Evolutionary conservation across 2,113 vertebrate species (phyloP).

Genomic region (Collichthys lucidus): DNA sequence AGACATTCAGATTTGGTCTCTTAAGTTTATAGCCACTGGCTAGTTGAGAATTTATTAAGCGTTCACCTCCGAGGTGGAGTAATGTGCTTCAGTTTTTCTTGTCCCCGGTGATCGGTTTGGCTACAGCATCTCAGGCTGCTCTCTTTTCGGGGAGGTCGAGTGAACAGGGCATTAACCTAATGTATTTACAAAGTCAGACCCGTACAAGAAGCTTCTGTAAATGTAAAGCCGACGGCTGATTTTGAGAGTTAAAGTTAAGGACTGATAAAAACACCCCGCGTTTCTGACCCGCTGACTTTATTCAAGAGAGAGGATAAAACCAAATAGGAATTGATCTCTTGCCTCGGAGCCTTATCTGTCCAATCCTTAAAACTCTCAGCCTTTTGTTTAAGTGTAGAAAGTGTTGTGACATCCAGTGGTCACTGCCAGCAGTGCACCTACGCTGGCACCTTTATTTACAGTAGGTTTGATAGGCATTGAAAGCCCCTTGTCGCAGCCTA

Average conservation of each 20-base stretch:
- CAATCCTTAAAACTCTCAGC: neutral
- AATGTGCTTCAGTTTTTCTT: neutral
- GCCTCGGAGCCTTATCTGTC: neutral
- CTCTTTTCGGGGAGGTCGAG: neutral
- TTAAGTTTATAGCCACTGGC: neutral
- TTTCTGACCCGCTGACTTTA: neutral
- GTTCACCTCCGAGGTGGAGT: neutral
- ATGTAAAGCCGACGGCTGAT: neutral
- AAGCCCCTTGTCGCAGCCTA: neutral
- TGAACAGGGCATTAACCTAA: neutral
- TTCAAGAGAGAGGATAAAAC: neutral
- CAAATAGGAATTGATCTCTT: neutral
- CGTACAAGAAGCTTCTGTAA: neutral
- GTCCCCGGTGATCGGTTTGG: no score
- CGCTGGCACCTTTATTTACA: conserved; percentile 4
- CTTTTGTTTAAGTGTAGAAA: neutral
- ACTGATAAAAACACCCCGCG: neutral
- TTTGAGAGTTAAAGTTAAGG: neutral
- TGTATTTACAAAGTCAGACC: neutral
- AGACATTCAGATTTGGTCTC: neutral
- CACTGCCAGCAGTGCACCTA: neutral
- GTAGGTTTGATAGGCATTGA: conserved; percentile 6
- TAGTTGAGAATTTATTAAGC: neutral
- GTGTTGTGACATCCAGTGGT: neutral
- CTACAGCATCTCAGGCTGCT: neutral